phyloP scores from a whole-genome alignment of 2,888 invertebrate species.

The Lasioglossum leucozonium region DNA sequence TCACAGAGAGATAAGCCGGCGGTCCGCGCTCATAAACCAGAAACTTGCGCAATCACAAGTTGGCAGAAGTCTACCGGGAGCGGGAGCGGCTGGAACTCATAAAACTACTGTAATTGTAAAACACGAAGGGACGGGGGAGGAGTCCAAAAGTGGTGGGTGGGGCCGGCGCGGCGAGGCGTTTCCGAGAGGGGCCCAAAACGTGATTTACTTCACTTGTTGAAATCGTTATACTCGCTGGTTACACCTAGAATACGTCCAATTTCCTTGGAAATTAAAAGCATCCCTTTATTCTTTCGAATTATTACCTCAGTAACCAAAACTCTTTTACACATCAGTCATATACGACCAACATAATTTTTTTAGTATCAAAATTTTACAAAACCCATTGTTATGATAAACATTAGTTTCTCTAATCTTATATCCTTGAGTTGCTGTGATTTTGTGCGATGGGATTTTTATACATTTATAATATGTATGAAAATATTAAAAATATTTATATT shows the following conservation, averaged over 20 bases:
- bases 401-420: background rate
- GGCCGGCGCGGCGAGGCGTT: conserved; percentile 59
- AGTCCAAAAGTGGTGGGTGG: conserved; percentile 55
- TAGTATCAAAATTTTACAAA: background rate
- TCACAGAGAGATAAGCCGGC: conserved; percentile 75
- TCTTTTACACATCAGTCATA: background rate
- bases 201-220: conserved; percentile 78
- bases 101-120: conserved; percentile 83
- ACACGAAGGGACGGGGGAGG: conserved; percentile 74
- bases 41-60: conserved; percentile 83
- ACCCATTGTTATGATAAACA: background rate
- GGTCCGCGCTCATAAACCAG: conserved; percentile 80
- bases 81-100: conserved; percentile 78
- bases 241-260: background rate
- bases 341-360: too few relatives aligned
- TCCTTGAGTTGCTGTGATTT: background rate
- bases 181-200: conserved; percentile 59
- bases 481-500: too few relatives aligned
- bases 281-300: background rate
- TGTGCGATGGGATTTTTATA: too few relatives aligned
- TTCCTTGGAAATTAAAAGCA: conserved; percentile 1
- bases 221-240: conserved; percentile 58
- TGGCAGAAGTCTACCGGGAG: conserved; percentile 78
- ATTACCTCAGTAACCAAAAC: background rate
- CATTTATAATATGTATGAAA: background rate